These are phyloP conservation scores for Leptodactylus fuscus DNA, from an alignment of 2,113 vertebrate species.

Conservation along the genomic window DNA sequence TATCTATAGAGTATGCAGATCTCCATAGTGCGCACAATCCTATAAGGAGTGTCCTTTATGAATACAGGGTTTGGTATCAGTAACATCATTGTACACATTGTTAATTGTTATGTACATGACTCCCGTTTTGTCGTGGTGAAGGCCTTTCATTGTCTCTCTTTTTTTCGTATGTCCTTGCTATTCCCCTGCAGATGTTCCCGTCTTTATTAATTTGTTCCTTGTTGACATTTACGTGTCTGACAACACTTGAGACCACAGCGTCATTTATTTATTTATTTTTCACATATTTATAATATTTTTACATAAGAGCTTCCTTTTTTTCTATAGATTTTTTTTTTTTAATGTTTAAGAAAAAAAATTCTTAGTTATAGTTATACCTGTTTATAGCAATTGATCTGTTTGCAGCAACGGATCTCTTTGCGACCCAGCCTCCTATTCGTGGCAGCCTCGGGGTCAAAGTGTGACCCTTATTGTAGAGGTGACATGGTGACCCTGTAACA, in stretches of 20 bases:
- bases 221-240: background rate
- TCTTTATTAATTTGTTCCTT: background rate
- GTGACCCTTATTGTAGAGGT: too few species aligned
- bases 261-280: too few species aligned
- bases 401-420: too few species aligned
- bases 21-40: background rate
- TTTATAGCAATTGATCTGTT: too few species aligned
- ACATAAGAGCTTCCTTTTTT: too few species aligned
- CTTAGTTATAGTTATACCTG: too few species aligned
- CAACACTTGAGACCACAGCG: background rate
- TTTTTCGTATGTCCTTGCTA: background rate
- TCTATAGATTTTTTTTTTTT: too few species aligned
- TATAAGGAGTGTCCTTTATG: background rate
- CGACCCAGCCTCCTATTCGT: too few species aligned
- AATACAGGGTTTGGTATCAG: background rate
- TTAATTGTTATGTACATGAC: background rate
- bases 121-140: background rate
- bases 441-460: too few species aligned
- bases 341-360: too few species aligned
- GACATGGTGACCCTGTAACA: too few species aligned
- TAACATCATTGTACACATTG: background rate
- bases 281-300: too few species aligned
- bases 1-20: slow-evolving; percentile 11
- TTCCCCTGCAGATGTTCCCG: background rate
- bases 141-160: background rate